These are phyloP conservation scores for Chromis chromis DNA, from an alignment of 2,797 vertebrate species.

Conservation along the genomic window DNA sequence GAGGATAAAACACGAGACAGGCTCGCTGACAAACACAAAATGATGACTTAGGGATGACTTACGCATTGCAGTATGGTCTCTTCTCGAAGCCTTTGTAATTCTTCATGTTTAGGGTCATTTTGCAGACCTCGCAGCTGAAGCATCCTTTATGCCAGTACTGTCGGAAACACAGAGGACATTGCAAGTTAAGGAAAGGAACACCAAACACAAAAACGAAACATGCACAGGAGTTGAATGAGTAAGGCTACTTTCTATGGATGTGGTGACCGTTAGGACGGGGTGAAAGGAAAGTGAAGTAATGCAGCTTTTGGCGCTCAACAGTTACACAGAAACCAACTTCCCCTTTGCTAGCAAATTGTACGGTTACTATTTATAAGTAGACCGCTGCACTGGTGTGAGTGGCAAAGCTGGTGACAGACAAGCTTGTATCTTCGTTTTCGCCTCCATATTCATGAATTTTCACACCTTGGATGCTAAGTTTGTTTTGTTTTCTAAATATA, in stretches of 20 bases:
- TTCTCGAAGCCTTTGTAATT: conserved; percentile 99
- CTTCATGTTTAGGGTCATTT: conserved; percentile 99
- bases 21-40: conserved; percentile 22
- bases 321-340: conserved; percentile 30
- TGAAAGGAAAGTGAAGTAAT: conserved; percentile 30
- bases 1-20: conserved; percentile 30
- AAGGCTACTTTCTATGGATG: conserved; percentile 25
- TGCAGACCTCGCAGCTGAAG: conserved; percentile 98
- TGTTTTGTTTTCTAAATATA: background rate
- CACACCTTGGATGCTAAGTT: background rate
- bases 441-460: background rate
- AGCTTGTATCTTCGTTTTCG: background rate
- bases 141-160: conserved; percentile 99
- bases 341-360: conserved; percentile 3
- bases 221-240: conserved; percentile 19
- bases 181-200: conserved; percentile 6
- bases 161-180: conserved; percentile 47
- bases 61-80: conserved; percentile 99
- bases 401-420: background rate
- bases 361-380: conserved; percentile 20
- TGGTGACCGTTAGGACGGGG: conserved; percentile 19
- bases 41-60: conserved; percentile 78
- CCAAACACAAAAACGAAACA: no score
- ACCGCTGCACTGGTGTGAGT: fast-evolving
- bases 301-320: conserved; percentile 3